Evolutionary conservation across 2,113 vertebrate genomes (phyloP).

Genomic region (Mustela nigripes): DNA sequence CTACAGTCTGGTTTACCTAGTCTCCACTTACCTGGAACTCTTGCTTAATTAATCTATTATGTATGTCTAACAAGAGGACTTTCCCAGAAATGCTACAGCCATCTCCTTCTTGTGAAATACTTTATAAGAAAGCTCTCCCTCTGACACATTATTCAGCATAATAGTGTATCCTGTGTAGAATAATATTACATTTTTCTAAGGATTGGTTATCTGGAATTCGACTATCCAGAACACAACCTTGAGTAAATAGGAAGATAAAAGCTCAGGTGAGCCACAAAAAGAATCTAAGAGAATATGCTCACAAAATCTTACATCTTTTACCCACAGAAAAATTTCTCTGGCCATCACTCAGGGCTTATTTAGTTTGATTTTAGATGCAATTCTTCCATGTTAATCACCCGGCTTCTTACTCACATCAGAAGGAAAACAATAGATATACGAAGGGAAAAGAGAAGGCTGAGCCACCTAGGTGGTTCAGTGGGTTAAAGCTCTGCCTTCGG

Average conservation of each 20-base stretch:
- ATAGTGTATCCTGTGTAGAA: neutral
- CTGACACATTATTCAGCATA: neutral
- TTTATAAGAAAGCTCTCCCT: slow-evolving; percentile 41
- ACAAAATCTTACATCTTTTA: neutral
- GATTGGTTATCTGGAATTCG: neutral
- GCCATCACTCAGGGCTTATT: neutral
- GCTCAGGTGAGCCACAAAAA: neutral
- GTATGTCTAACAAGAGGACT: neutral
- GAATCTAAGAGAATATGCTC: neutral
- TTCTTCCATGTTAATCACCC: neutral
- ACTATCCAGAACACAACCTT: neutral
- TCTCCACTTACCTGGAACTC: neutral
- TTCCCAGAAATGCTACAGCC: slow-evolving; percentile 9
- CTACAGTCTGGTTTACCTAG: neutral
- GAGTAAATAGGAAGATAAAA: neutral
- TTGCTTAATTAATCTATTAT: neutral
- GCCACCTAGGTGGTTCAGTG: too few relatives aligned
- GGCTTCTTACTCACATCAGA: neutral
- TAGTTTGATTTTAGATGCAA: neutral
- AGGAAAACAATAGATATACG: neutral
- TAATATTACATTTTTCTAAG: neutral
- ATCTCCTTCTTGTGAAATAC: slow-evolving; percentile 24
- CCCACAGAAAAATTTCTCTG: neutral
- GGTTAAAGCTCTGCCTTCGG: too few relatives aligned
- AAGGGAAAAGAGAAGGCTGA: neutral